Percentiles rank a stretch among this genome's conserved stretches.
Conservation (phyloP, 2,888 invertebrate species). For the Andrena chrysosceles region DNA sequence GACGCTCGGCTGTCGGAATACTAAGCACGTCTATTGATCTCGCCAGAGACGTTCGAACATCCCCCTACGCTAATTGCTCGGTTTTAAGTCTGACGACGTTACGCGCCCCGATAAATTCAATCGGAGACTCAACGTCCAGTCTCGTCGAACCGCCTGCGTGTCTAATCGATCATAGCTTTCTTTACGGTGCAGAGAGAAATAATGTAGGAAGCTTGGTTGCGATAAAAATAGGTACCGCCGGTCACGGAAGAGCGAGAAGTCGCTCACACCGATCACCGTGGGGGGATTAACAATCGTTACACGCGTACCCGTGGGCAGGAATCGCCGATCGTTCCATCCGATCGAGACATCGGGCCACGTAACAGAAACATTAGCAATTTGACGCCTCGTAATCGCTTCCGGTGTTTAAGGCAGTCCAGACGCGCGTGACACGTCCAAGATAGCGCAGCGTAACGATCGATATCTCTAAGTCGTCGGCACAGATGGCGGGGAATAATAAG, state of each 20-base stretch:
- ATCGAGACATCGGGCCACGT: constrained; percentile 53
- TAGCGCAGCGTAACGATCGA: constrained; percentile 58
- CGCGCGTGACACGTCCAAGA: constrained; percentile 56
- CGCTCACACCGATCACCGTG: constrained; percentile 17
- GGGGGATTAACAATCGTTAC: constrained; percentile 48
- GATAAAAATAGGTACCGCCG: constrained; percentile 19
- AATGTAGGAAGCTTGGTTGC: not conserved
- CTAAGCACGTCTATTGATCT: not conserved
- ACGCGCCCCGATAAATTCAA: not conserved
- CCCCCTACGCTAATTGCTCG: not conserved
- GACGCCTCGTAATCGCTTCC: constrained; percentile 68
- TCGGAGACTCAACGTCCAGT: not conserved
- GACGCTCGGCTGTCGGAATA: constrained; percentile 38
- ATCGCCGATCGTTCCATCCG: constrained; percentile 37
- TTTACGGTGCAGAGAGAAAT: not conserved
- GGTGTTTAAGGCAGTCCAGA: constrained; percentile 49
- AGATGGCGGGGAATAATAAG: constrained; percentile 61
- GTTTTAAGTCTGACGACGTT: too few species aligned
- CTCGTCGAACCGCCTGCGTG: too few species aligned
- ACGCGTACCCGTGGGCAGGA: constrained; percentile 45
- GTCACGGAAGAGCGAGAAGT: constrained; percentile 35
- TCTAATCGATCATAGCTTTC: too few species aligned
- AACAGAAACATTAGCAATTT: constrained; percentile 65
- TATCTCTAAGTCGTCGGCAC: constrained; percentile 41
- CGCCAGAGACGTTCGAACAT: not conserved